phyloP scores from a whole-genome alignment of 2,888 invertebrate species.

The Phytoseiulus persimilis region DNA sequence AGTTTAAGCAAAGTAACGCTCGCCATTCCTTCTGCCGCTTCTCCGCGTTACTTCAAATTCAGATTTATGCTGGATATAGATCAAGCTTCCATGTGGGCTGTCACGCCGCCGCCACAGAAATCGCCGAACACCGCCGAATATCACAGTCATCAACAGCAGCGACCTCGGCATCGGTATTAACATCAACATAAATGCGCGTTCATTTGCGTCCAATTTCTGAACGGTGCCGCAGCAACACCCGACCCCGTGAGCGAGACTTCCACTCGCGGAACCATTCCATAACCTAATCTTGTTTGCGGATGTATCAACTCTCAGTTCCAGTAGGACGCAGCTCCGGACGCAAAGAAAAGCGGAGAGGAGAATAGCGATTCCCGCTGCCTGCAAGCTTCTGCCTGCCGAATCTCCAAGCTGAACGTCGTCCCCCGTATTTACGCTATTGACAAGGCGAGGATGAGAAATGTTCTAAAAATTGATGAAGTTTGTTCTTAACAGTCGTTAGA shows the following conservation, averaged over 20 bases:
- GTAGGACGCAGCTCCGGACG: neutral
- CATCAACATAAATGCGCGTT: neutral
- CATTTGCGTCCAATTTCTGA: neutral
- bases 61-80: slow-evolving; percentile 38
- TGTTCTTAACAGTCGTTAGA: neutral
- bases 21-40: neutral
- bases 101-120: neutral
- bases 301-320: neutral
- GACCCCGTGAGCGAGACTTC: neutral
- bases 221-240: neutral
- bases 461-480: neutral
- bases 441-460: neutral
- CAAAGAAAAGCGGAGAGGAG: neutral
- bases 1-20: neutral
- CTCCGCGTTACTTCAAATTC: slow-evolving; percentile 10
- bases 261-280: neutral
- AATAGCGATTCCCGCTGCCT: neutral
- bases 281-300: neutral
- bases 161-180: neutral
- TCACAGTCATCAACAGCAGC: neutral
- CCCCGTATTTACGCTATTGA: neutral
- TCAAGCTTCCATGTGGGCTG: slow-evolving; percentile 28
- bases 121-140: neutral
- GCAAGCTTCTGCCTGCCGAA: too few relatives aligned
- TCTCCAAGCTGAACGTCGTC: too few relatives aligned